Evolutionary conservation across 92 coral and sea anemone genomes (phyloP).

Genomic region (Phymanthus crucifer): DNA sequence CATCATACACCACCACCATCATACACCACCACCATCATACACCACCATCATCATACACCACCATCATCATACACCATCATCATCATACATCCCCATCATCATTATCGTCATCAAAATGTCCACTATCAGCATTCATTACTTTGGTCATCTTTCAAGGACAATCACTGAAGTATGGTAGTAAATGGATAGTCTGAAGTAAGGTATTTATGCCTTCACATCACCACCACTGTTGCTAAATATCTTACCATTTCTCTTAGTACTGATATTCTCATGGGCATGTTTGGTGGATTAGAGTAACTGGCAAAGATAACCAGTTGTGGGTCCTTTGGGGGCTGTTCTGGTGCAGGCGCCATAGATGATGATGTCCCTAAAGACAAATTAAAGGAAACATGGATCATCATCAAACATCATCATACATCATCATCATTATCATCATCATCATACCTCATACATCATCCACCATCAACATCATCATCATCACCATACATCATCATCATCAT

Average conservation of each 20-base stretch:
- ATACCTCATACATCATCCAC: too few species aligned
- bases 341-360: not conserved
- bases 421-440: too few species aligned
- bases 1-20: not conserved
- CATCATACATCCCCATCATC: not conserved
- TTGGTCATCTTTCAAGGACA: not conserved
- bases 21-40: not conserved
- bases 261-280: conserved; percentile 75
- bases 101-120: not conserved
- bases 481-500: too few species aligned
- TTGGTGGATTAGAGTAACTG: conserved; percentile 86
- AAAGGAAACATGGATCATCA: not conserved
- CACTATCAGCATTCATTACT: not conserved
- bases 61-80: not conserved
- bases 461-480: too few species aligned
- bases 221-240: not conserved
- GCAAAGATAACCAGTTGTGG: conserved; percentile 97
- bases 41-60: not conserved
- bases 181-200: too few species aligned
- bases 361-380: conserved; percentile 6
- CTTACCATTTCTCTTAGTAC: conserved; percentile 93
- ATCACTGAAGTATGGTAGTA: too few species aligned
- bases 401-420: too few species aligned
- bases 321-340: conserved; percentile 59
- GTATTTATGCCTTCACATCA: not conserved